These are phyloP conservation scores for Baccha elongata DNA, from an alignment of 2,888 invertebrate genomes.

Conservation along the genomic window DNA sequence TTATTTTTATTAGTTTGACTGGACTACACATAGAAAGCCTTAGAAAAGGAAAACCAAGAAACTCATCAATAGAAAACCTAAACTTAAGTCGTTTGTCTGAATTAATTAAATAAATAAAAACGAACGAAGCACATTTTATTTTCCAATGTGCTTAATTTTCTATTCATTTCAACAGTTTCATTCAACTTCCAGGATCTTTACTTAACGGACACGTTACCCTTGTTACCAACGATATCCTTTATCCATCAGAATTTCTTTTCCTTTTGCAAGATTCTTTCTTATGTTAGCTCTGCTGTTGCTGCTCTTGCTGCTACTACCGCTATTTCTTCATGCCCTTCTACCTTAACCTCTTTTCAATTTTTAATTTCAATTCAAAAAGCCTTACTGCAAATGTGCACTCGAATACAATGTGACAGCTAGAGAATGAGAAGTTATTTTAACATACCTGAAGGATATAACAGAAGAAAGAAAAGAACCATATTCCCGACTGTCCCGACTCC, in stretches of 20 bases:
- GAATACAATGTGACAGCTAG: constrained; percentile 66
- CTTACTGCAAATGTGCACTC: constrained; percentile 58
- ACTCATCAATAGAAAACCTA: too few relatives aligned
- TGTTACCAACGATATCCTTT: constrained; percentile 65
- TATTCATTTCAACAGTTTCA: constrained; percentile 51
- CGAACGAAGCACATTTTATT: constrained; percentile 32
- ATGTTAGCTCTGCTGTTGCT: not conserved
- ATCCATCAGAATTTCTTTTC: constrained; percentile 53
- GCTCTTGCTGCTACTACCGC: not conserved
- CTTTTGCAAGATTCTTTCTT: constrained; percentile 41
- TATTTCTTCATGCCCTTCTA: constrained; percentile 39
- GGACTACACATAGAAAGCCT: too few relatives aligned
- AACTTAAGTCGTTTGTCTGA: too few relatives aligned
- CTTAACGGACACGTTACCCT: constrained; percentile 64
- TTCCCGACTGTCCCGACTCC: constrained; percentile 12
- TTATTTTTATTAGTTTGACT: too few relatives aligned
- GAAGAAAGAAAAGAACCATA: constrained; percentile 30
- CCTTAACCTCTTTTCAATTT: constrained; percentile 71
- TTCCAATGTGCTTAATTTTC: constrained; percentile 35
- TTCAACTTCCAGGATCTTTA: constrained; percentile 37
- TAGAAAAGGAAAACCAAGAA: too few relatives aligned
- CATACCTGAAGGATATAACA: constrained; percentile 28
- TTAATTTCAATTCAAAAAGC: constrained; percentile 68
- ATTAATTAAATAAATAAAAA: too few relatives aligned
- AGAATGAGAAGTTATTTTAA: constrained; percentile 33